Evolutionary conservation across 2,888 invertebrate species (phyloP), one percentile per base, ranked within the genome.

Genomic region (Ectobius pallidus): DNA sequence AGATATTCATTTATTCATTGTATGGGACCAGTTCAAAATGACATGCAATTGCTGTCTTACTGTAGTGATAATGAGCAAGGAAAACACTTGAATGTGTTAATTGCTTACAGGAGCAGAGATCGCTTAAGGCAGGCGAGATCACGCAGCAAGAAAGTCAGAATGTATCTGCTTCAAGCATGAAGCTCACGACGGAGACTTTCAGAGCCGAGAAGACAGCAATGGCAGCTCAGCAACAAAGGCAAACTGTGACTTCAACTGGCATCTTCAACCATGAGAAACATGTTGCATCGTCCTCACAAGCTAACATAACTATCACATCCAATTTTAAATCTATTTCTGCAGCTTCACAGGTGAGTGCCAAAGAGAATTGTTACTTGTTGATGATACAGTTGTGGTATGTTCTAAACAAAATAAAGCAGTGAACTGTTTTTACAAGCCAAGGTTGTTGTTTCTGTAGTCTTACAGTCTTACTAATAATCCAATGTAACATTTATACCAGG

Each of bases 121-220:
- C 92, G 69, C 83, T 96, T 77, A 93, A 92, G 83, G 89, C 93
- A 70, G 93, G 93, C 71, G 95, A 95, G 81, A 86, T 94, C 70
- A 90, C 92, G 70, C 93, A 94, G 79, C 93, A 95, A 82, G 94
- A 95, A 82, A 92, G 91, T 78, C 93, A 93, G 81, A 94, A 93
- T 82, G 90, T 94, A 85, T 91, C 93, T 72, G 92, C 94, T 61
- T 89, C 93, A 52, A 92, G 92, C 81, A 92, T 94, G 85, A 92
- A 93, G 83, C 86, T 96, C 71, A 93, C 93, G 77, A 93, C 94
- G 67, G 94, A 94, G 79, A 91, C 91, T 49, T 95, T 94, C 83
- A 94, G 92, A 79, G 91, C 93, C 14, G 94, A 95, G 84, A 92
- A 95, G 82, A 84, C 84, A 79, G 85, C 85, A 20, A 83, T 85